These are phyloP conservation scores for Notolepis coatsorum DNA, from an alignment of 2,797 vertebrate species.

Conservation along the genomic window DNA sequence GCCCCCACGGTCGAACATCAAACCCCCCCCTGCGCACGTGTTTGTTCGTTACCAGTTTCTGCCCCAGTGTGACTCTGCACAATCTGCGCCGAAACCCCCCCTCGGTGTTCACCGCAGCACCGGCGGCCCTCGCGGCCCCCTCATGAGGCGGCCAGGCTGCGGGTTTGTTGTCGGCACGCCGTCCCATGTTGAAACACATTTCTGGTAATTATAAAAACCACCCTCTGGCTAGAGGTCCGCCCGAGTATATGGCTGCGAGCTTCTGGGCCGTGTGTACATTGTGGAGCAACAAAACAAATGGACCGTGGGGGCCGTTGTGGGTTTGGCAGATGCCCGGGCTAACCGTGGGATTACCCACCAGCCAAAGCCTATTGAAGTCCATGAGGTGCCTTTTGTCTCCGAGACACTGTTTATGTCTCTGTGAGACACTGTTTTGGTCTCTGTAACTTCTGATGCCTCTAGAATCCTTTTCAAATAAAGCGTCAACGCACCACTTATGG, in stretches of 20 bases:
- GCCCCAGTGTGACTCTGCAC: conserved; percentile 27
- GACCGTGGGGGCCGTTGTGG: conserved; percentile 21
- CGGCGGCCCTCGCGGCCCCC: conserved; percentile 32
- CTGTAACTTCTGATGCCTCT: conserved; percentile 42
- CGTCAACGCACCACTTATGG: conserved; percentile 23
- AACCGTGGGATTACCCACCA: conserved; percentile 46
- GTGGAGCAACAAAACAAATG: conserved; percentile 58
- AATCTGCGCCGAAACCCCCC: conserved; percentile 39
- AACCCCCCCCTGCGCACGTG: conserved; percentile 32
- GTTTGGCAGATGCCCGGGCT: conserved; percentile 26
- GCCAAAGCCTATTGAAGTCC: conserved; percentile 32
- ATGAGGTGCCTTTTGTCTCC: conserved; percentile 43
- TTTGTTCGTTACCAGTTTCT: conserved; percentile 56
- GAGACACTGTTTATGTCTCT: conserved; percentile 34
- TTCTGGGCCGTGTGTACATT: conserved; percentile 36
- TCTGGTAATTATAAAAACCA: conserved; percentile 51
- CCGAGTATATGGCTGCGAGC: conserved; percentile 15
- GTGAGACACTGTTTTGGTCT: conserved; percentile 22
- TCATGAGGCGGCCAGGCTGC: conserved; percentile 50
- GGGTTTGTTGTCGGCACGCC: conserved; percentile 33
- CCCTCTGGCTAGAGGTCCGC: conserved; percentile 54
- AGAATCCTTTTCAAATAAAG: conserved; percentile 22
- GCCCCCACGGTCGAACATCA: conserved; percentile 49
- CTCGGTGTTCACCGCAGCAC: conserved; percentile 47
- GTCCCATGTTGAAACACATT: conserved; percentile 56